phyloP scores from a whole-genome alignment of 2,797 vertebrate genomes.

The Lepilemur septentrionalis region DNA sequence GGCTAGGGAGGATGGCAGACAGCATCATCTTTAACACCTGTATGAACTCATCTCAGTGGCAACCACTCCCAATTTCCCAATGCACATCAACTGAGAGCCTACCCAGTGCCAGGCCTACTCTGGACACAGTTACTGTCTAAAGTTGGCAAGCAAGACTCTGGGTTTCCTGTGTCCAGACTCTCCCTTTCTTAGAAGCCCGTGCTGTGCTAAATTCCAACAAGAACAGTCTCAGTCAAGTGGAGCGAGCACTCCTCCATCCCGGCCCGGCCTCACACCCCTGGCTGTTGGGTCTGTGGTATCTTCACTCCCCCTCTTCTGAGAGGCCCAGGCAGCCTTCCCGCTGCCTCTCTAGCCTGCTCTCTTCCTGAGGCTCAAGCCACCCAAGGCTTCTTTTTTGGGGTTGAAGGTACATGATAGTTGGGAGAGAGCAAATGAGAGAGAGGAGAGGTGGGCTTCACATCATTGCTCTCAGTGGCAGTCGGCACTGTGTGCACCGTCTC shows the following conservation, averaged over 20 bases:
- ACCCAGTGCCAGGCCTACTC: neutral
- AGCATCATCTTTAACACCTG: neutral
- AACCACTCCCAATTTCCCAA: neutral
- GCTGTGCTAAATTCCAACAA: neutral
- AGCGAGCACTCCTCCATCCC: neutral
- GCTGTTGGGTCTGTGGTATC: neutral
- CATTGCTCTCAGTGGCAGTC: neutral
- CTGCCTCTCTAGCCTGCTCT: neutral
- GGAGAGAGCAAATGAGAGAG: neutral
- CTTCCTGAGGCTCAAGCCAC: neutral
- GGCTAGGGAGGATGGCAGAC: neutral
- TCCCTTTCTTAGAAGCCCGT: neutral
- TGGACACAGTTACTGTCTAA: neutral
- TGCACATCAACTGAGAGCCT: neutral
- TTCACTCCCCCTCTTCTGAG: neutral
- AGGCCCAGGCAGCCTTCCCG: neutral
- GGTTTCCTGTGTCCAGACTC: too few species aligned
- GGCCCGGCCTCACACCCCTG: neutral
- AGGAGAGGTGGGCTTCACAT: neutral
- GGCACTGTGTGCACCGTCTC: accelerated
- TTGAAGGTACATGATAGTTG: neutral
- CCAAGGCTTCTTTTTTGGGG: neutral
- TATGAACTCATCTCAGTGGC: neutral
- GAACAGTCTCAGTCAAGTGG: neutral
- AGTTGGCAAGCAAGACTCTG: neutral